These are phyloP conservation scores for Orthochromis malagaraziensis DNA, from an alignment of 2,113 vertebrate genomes.

Conservation along the genomic window DNA sequence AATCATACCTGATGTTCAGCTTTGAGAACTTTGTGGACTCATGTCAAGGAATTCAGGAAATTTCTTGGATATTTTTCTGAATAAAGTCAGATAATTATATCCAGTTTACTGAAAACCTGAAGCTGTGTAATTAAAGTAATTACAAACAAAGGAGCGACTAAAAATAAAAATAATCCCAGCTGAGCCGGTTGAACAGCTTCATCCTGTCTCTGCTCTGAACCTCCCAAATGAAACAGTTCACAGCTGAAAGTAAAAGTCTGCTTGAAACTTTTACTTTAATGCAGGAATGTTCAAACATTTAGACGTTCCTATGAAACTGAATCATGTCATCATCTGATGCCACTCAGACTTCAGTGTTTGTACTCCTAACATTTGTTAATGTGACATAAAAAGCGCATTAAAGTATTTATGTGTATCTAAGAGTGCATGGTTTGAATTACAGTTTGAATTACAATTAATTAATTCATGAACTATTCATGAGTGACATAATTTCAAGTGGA, in stretches of 20 bases:
- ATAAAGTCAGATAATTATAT: background rate
- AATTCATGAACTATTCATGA: no score
- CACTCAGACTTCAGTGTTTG: background rate
- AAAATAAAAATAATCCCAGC: background rate
- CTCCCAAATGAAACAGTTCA: background rate
- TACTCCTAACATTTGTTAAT: background rate
- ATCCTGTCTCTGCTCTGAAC: background rate
- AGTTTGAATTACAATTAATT: background rate
- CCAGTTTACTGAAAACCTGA: accelerated
- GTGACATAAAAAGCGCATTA: background rate
- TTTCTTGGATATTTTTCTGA: background rate
- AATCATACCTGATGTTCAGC: accelerated
- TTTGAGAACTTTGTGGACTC: accelerated
- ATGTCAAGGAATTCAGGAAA: accelerated
- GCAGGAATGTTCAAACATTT: background rate
- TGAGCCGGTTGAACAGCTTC: background rate
- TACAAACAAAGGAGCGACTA: background rate
- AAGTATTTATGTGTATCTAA: background rate
- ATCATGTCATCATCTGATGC: background rate
- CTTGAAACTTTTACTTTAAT: background rate
- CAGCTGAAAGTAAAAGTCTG: background rate
- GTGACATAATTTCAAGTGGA: background rate
- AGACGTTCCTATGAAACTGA: accelerated
- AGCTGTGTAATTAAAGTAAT: background rate
- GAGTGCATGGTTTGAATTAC: background rate